Conservation (phyloP, 2,113 vertebrate species). For the Cyanoramphus novaezelandiae region DNA sequence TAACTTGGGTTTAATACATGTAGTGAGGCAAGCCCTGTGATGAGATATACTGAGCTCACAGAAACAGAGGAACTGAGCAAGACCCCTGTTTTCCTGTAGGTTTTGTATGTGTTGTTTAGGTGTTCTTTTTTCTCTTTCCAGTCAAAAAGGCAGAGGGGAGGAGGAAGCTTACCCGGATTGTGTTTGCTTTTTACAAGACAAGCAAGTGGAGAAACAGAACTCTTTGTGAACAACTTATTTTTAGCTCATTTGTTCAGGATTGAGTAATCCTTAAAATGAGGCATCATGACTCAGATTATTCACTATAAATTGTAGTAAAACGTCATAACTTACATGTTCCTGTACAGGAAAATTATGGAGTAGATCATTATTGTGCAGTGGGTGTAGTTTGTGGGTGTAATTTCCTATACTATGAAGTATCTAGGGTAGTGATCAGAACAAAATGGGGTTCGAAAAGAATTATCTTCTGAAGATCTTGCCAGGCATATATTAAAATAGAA, state of each 20-base stretch:
- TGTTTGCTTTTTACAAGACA: neutral
- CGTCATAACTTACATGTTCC: neutral
- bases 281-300: neutral
- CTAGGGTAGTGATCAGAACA: neutral
- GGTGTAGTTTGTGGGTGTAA: neutral
- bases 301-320: neutral
- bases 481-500: neutral
- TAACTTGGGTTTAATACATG: neutral
- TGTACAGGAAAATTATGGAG: neutral
- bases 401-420: neutral
- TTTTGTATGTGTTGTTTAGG: neutral
- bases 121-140: neutral
- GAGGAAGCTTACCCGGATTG: neutral
- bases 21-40: neutral
- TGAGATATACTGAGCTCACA: neutral
- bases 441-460: neutral
- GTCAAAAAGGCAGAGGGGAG: neutral
- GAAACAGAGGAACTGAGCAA: neutral
- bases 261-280: conserved; percentile 9
- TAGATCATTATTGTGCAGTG: neutral
- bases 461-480: neutral
- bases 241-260: neutral
- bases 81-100: neutral
- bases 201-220: neutral
- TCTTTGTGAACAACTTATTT: neutral